Evolutionary conservation across 1,140 invertebrate species (phyloP).

Genomic region (Orius insidiosus): DNA sequence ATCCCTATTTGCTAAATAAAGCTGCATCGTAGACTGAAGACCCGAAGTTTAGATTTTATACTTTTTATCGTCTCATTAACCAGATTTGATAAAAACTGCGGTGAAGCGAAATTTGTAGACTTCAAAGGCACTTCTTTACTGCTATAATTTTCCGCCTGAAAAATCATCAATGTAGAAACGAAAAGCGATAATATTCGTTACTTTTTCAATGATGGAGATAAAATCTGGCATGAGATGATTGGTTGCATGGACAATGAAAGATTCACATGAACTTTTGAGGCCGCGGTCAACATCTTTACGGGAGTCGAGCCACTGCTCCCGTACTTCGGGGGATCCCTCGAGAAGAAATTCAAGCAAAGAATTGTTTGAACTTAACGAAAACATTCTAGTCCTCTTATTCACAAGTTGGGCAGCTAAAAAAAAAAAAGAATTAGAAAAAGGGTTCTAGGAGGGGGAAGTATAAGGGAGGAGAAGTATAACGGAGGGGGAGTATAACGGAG

Average conservation of each 20-base stretch:
- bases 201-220: constrained; percentile 53
- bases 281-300: constrained; percentile 87
- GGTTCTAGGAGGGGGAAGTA: too few species aligned
- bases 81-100: constrained; percentile 17
- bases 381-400: constrained; percentile 70
- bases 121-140: constrained; percentile 12
- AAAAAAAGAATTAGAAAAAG: too few species aligned
- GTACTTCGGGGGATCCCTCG: constrained; percentile 79
- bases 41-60: constrained; percentile 64
- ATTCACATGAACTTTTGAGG: constrained; percentile 80
- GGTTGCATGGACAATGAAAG: constrained; percentile 68
- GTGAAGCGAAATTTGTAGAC: constrained; percentile 11
- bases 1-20: constrained; percentile 90
- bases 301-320: constrained; percentile 80
- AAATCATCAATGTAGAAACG: constrained; percentile 11
- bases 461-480: too few species aligned
- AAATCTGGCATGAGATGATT: constrained; percentile 56
- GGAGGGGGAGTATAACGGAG: too few species aligned
- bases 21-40: constrained; percentile 73
- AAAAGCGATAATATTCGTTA: constrained; percentile 24
- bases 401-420: constrained; percentile 59
- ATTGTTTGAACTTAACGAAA: constrained; percentile 76
- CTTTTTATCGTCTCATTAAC: constrained; percentile 43
- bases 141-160: constrained; percentile 15
- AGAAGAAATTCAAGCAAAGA: constrained; percentile 79